A percentile compares a stretch with the other conserved stretches of the same genome.
Evolutionary conservation across 2,797 vertebrate species (phyloP).

Genomic region (Uromys caudimaculatus): DNA sequence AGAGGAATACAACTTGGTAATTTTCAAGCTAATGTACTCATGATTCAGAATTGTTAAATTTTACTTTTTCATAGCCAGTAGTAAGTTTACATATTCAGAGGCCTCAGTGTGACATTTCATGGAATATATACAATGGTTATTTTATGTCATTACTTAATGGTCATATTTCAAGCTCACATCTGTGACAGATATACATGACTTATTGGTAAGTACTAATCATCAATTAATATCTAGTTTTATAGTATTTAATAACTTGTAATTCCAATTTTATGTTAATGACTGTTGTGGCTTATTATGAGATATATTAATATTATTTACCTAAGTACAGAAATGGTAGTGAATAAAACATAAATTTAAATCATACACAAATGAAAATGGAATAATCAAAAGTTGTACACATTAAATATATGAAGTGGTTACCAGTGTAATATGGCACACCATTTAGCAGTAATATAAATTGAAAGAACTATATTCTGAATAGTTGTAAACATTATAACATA

Average conservation of each 20-base stretch:
- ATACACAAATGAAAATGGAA: not conserved
- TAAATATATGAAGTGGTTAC: not conserved
- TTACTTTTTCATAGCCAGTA: not conserved
- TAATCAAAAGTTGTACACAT: not conserved
- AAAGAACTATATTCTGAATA: not conserved
- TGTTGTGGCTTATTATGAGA: too few species aligned
- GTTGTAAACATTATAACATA: not conserved
- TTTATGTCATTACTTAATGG: not conserved
- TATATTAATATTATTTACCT: not conserved
- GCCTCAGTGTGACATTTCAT: not conserved
- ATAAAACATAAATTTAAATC: not conserved
- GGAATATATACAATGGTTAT: too few species aligned
- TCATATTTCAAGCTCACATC: not conserved
- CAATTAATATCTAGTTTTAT: too few species aligned
- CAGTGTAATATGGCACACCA: not conserved
- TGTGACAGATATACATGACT: not conserved
- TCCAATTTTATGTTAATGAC: not conserved
- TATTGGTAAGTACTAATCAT: not conserved
- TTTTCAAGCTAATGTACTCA: not conserved
- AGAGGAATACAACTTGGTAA: rapidly evolving
- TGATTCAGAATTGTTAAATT: not conserved
- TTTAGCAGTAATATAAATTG: not conserved
- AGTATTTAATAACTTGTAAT: not conserved
- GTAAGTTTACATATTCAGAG: not conserved
- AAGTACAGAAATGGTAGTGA: not conserved